phyloP scores from a whole-genome alignment of 2,113 vertebrate species.

The Psophia crepitans region DNA sequence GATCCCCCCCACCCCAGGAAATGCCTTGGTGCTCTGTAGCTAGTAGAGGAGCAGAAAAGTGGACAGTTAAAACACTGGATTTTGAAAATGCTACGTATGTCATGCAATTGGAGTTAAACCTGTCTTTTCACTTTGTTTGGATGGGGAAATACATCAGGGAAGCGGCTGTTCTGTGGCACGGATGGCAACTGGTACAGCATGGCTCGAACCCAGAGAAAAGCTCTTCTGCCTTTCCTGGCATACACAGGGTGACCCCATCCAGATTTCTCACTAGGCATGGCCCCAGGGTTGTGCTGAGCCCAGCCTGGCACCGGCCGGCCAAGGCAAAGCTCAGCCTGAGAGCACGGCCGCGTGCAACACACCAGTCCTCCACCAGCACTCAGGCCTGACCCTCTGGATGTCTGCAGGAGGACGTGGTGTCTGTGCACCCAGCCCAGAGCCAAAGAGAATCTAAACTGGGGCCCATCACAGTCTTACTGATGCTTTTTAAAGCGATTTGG shows the following conservation, averaged over 20 bases:
- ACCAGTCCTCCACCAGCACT: rapidly evolving
- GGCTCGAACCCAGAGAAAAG: neutral
- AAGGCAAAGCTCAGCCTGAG: neutral
- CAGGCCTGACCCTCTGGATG: rapidly evolving
- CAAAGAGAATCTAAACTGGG: neutral
- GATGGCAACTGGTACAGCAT: neutral
- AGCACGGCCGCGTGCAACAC: rapidly evolving
- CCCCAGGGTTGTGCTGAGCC: neutral
- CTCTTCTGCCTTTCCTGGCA: neutral
- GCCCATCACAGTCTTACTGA: too few species aligned
- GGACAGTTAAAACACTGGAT: neutral
- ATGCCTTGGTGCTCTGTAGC: neutral
- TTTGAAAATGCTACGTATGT: neutral
- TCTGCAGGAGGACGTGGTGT: neutral
- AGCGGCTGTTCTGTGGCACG: neutral
- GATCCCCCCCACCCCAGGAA: neutral
- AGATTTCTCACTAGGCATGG: neutral
- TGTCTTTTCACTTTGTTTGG: neutral
- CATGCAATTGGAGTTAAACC: neutral
- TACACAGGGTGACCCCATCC: rapidly evolving
- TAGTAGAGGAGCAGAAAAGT: neutral
- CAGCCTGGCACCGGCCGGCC: neutral
- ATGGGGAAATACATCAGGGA: neutral
- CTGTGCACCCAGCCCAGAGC: rapidly evolving
- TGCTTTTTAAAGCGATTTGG: neutral